Base-by-base conservation (phyloP, 2,888 invertebrate species). In the Protonemura montana region DNA sequence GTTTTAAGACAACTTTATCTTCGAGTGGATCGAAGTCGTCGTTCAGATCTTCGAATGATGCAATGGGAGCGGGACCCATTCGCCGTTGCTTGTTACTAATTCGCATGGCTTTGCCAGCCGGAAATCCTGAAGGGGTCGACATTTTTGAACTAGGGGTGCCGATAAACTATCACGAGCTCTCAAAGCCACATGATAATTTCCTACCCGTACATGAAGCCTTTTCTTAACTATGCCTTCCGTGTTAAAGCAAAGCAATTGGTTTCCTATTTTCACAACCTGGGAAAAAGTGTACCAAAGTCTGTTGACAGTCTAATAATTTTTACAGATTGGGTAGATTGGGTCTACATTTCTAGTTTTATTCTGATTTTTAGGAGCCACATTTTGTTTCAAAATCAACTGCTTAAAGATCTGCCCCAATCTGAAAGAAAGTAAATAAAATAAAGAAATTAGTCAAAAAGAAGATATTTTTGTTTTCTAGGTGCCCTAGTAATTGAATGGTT, bases 21-120 rank as follows among this genome's bases (percentile, higher is more conserved):
- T 84, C 84, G 88, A 92, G 91, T 91, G 93, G 94, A 85, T 91
- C 91, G 92, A 95, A 94, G 93, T 96, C 96, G 92, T 97, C 96
- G 90, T 96, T 96, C 91, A 95, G 94, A 93, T 97, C 97, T 93
- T 98, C 98, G 93, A 98, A 97, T 90, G 97, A 98, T 91, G 98
- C 98, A 92, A 98, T 96, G 91, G 98, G 98, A 90, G 98, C 98
- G 91, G 97, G 97, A 91, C 97, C 97, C 93, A 96, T 95, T 92
- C 96, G 95, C 93, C 95, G 94, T 93, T 96, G 96, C 89, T 89
- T 88, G 88, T 89, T 89, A 86, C 89, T 89, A 82, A 88, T 87
- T 25, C 87, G 80, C 83, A 88, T 88, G 83, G 86, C 82, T 87
- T 87, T 88, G 26, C 26, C 28, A n/a, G 6, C 5, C 81, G 28